These are phyloP conservation scores for Latrodectus hesperus DNA, from an alignment of 2,888 invertebrate genomes.

Conservation along the genomic window DNA sequence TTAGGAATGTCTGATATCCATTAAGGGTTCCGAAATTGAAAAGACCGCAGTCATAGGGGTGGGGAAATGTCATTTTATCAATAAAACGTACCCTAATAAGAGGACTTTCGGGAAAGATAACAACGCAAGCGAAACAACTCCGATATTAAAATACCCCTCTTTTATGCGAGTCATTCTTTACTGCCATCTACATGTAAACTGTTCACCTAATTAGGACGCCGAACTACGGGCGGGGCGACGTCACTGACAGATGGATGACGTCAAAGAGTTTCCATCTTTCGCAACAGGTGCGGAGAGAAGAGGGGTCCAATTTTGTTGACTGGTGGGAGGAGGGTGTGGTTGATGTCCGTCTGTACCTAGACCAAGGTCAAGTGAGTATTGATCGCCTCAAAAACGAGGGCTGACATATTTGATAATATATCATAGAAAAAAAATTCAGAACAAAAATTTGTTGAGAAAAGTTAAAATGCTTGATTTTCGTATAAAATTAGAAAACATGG, in stretches of 20 bases:
- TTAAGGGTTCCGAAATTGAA: too few relatives aligned
- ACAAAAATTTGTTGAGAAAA: too few relatives aligned
- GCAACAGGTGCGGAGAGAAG: constrained; percentile 48
- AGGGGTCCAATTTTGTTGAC: constrained; percentile 19
- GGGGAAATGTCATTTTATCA: too few relatives aligned
- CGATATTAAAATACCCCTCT: constrained; percentile 56
- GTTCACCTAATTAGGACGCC: constrained; percentile 59
- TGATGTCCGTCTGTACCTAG: neutral
- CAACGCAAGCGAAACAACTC: constrained; percentile 5
- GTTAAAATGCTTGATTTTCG: too few relatives aligned
- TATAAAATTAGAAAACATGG: too few relatives aligned
- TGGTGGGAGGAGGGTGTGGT: constrained; percentile 4
- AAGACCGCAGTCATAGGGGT: too few relatives aligned
- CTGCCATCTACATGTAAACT: constrained; percentile 44
- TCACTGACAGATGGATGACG: constrained; percentile 54
- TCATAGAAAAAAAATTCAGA: too few relatives aligned
- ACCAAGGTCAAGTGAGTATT: constrained; percentile 53
- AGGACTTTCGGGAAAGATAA: neutral
- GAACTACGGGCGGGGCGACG: constrained; percentile 37
- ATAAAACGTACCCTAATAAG: too few relatives aligned
- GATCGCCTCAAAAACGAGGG: constrained; percentile 24
- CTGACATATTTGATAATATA: constrained; percentile 25
- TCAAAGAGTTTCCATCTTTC: constrained; percentile 42
- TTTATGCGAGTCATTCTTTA: constrained; percentile 47
- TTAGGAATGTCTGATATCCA: too few relatives aligned